Evolutionary conservation across 2,113 vertebrate species (phyloP).

Genomic region (mouse (Mus musculus)): GRCm39 chr4:88798001-88798500

Average conservation of each 20-base stretch:
- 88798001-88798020: neutral
- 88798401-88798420: conserved; percentile 43
- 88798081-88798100: conserved; percentile 58
- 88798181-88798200: conserved; percentile 9
- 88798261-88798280: conserved; percentile 49
- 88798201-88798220: neutral
- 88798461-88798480: conserved; percentile 1
- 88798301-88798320: conserved; percentile 51
- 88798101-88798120: conserved; percentile 41
- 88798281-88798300: conserved; percentile 27
- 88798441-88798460: neutral
- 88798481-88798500: neutral
- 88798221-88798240: conserved; percentile 12
- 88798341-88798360: conserved; percentile 42
- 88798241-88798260: conserved; percentile 65
- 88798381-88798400: conserved; percentile 32
- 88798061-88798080: conserved; percentile 59
- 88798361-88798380: conserved; percentile 34
- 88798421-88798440: neutral
- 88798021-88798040: neutral
- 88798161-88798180: conserved; percentile 75
- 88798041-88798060: neutral
- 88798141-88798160: conserved; percentile 65
- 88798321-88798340: conserved; percentile 54
- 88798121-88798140: neutral